A percentile compares a stretch with the other conserved stretches of the same genome.
phyloP scores from a whole-genome alignment of 1,140 invertebrate species.

The Leguminivora glycinivorella region DNA sequence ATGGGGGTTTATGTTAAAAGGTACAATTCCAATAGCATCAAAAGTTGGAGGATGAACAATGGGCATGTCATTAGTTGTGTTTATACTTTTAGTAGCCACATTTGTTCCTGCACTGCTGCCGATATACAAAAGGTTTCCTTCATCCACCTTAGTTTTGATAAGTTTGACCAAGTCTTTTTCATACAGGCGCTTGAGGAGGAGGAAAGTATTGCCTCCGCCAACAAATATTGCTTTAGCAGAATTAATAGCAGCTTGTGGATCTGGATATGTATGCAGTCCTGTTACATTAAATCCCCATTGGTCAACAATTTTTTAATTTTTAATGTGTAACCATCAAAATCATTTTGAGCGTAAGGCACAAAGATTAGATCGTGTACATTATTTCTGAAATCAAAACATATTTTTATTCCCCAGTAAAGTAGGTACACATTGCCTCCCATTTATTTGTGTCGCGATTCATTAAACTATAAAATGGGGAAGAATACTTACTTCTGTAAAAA shows the following conservation, averaged over 20 bases:
- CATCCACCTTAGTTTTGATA: conserved; percentile 82
- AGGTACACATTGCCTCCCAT: not conserved
- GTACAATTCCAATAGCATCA: conserved; percentile 85
- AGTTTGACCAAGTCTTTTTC: conserved; percentile 83
- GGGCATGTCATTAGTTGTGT: conserved; percentile 93
- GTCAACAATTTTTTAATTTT: conserved; percentile 81
- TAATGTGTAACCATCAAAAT: conserved; percentile 84
- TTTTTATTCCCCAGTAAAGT: too few relatives aligned
- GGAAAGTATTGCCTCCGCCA: conserved; percentile 90
- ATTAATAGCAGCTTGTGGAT: conserved; percentile 80
- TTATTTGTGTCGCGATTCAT: not conserved
- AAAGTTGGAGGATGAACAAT: conserved; percentile 88
- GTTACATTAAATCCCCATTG: conserved; percentile 84
- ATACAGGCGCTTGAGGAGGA: conserved; percentile 85
- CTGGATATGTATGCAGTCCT: conserved; percentile 81
- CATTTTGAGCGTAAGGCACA: conserved; percentile 86
- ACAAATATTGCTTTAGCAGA: conserved; percentile 86
- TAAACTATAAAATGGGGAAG: not conserved
- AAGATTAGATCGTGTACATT: conserved; percentile 85
- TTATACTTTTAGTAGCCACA: conserved; percentile 88
- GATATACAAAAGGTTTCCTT: conserved; percentile 86
- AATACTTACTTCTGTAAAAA: conserved; percentile 82
- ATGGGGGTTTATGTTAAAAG: conserved; percentile 93
- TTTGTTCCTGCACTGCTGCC: conserved; percentile 91
- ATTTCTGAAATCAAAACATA: conserved; percentile 76